Evolutionary conservation across 2,888 invertebrate species (phyloP).

Genomic region (Drosophila anceps): DNA sequence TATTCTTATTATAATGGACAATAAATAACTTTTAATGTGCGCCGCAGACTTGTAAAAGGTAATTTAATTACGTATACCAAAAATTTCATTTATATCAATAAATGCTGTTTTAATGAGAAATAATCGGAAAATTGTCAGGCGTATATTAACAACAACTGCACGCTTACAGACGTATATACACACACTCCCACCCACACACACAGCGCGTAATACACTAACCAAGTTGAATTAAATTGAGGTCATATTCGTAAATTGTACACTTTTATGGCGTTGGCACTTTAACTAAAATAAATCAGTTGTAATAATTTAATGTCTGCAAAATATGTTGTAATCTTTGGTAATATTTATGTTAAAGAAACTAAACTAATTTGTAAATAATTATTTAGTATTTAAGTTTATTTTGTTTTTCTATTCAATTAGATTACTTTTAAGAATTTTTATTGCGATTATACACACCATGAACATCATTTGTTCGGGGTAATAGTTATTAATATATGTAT

Average conservation of each 20-base stretch:
- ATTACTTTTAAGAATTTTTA: too few relatives aligned
- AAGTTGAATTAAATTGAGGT: constrained; percentile 60
- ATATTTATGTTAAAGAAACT: too few relatives aligned
- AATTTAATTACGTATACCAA: constrained; percentile 63
- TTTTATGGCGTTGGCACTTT: constrained; percentile 16
- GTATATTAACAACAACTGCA: constrained; percentile 12
- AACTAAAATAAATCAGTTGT: constrained; percentile 23
- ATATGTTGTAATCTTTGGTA: too few relatives aligned
- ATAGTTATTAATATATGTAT: too few relatives aligned
- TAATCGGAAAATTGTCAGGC: constrained; percentile 68
- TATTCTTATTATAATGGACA: constrained; percentile 18
- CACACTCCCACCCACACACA: not conserved
- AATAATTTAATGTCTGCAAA: constrained; percentile 16
- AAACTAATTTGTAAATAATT: too few relatives aligned
- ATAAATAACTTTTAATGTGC: constrained; percentile 53
- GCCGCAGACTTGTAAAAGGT: constrained; percentile 48
- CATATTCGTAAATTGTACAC: constrained; percentile 37
- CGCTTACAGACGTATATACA: not conserved
- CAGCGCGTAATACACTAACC: constrained; percentile 33
- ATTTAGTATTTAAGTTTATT: too few relatives aligned
- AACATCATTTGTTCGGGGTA: too few relatives aligned
- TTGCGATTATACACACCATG: too few relatives aligned
- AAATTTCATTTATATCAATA: constrained; percentile 73
- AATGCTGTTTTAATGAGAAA: constrained; percentile 66
- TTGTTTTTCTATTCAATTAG: not conserved